phyloP scores from a whole-genome alignment of 2,113 vertebrate species.

The Salvelinus namaycush region DNA sequence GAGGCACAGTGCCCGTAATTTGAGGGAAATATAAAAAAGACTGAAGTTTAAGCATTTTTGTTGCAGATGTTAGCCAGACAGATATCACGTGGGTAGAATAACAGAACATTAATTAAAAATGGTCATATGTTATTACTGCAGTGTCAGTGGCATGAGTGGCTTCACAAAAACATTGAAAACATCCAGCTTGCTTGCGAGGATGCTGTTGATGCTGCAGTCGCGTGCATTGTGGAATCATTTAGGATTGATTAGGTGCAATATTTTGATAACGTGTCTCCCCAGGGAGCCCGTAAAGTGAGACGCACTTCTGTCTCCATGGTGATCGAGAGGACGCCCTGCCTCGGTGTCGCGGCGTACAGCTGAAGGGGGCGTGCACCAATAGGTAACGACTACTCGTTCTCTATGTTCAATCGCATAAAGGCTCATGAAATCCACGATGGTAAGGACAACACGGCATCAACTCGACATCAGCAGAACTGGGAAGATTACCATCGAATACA shows the following conservation, averaged over 20 bases:
- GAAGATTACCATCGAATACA: slow-evolving; percentile 26
- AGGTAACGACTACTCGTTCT: slow-evolving; percentile 16
- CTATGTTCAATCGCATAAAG: slow-evolving; percentile 11
- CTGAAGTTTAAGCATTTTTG: too few species aligned
- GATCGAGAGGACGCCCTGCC: slow-evolving; percentile 58
- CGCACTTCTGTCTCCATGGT: slow-evolving; percentile 72
- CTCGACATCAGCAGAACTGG: slow-evolving; percentile 33
- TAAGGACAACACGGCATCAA: slow-evolving; percentile 53
- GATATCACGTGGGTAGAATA: too few species aligned
- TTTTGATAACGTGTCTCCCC: slow-evolving; percentile 47
- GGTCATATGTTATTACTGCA: too few species aligned
- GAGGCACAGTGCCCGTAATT: too few species aligned
- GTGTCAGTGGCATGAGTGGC: too few species aligned
- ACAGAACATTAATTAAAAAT: too few species aligned
- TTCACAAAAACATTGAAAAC: background rate
- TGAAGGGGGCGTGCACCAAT: slow-evolving; percentile 48
- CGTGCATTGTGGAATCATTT: slow-evolving; percentile 23
- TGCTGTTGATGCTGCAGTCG: background rate
- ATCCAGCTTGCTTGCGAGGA: background rate
- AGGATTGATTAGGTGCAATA: slow-evolving; percentile 33
- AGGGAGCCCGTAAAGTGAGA: slow-evolving; percentile 32
- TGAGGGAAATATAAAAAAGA: too few species aligned
- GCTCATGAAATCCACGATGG: slow-evolving; percentile 48
- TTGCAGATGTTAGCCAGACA: too few species aligned
- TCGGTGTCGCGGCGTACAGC: slow-evolving; percentile 13